Evolutionary conservation across 2,797 vertebrate genomes (phyloP).

Genomic region (Micrastur ruficollis): DNA sequence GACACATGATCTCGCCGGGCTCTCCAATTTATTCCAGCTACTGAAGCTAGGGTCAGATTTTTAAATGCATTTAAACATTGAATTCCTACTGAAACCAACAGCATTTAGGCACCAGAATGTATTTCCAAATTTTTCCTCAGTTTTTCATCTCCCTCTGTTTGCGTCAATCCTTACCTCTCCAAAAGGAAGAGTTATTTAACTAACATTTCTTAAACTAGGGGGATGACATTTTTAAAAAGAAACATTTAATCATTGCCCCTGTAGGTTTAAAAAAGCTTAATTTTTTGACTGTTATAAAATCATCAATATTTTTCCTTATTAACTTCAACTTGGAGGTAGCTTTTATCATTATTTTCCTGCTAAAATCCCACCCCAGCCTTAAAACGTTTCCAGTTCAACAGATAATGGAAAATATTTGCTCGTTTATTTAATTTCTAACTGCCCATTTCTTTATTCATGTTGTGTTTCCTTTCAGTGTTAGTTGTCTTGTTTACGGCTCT

Average conservation of each 20-base stretch:
- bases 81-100: neutral
- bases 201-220: neutral
- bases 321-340: neutral
- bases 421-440: neutral
- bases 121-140: neutral
- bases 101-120: neutral
- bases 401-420: neutral
- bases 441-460: neutral
- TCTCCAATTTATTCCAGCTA: neutral
- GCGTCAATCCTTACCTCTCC: neutral
- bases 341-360: neutral
- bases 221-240: neutral
- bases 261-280: neutral
- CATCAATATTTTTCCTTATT: neutral
- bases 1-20: neutral
- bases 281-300: neutral
- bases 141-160: neutral
- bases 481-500: conserved; percentile 92
- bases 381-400: neutral
- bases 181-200: neutral
- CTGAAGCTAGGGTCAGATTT: neutral
- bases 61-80: neutral
- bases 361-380: neutral
- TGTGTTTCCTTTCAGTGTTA: conserved; percentile 80
- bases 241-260: neutral